Evolutionary conservation across 2,797 vertebrate species (phyloP).

Genomic region (Mycteria americana): DNA sequence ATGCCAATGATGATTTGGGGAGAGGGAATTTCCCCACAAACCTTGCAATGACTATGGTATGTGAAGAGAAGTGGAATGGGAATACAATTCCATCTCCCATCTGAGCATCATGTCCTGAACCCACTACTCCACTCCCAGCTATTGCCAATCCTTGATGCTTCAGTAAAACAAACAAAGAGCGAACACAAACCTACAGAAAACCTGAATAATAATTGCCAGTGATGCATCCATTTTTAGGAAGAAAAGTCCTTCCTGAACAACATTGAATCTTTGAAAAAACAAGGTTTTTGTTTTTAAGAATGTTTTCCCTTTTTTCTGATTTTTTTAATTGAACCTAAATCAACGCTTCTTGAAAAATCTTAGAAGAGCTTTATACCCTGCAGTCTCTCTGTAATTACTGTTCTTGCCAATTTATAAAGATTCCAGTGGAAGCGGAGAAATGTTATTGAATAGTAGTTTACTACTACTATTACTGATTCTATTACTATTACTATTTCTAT

Average conservation of each 20-base stretch:
- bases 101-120: neutral
- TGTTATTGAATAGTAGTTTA: neutral
- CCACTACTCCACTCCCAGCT: neutral
- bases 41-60: neutral
- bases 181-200: neutral
- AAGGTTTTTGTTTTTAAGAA: neutral
- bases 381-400: neutral
- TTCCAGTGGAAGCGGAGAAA: neutral
- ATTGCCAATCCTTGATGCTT: neutral
- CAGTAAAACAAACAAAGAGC: neutral
- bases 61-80: neutral
- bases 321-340: neutral
- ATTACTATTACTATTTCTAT: too few species aligned
- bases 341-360: neutral
- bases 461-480: too few species aligned
- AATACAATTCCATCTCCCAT: neutral
- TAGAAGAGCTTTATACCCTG: neutral
- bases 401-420: neutral
- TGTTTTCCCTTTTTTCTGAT: fast-evolving
- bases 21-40: neutral
- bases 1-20: neutral
- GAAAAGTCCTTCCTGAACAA: neutral
- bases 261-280: neutral
- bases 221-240: neutral
- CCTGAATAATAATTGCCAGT: neutral